Evolutionary conservation across 2,888 invertebrate species (phyloP).

Genomic region (Patella depressa): DNA sequence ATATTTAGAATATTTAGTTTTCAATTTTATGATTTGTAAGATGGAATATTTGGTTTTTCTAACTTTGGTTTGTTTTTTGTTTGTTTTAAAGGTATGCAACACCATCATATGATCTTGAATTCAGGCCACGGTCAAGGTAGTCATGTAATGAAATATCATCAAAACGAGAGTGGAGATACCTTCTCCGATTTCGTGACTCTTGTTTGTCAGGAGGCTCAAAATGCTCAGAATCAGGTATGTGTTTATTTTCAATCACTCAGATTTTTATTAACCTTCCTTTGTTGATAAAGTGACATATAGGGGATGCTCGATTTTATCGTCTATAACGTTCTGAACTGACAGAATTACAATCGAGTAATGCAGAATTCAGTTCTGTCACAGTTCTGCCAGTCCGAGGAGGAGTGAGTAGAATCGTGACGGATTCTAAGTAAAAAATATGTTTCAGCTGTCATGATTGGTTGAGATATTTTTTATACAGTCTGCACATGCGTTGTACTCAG

Average conservation of each 20-base stretch:
- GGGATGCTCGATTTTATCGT: no score
- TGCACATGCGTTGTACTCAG: no score
- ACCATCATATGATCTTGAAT: constrained; percentile 50
- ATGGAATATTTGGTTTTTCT: background rate
- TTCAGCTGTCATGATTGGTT: no score
- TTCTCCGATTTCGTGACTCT: constrained; percentile 96
- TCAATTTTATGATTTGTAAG: constrained; percentile 36
- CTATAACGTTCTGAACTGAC: no score
- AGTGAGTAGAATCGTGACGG: no score
- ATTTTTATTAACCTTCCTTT: background rate
- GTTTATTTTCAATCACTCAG: background rate
- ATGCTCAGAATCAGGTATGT: constrained; percentile 61
- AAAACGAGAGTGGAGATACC: constrained; percentile 84
- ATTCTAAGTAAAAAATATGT: no score
- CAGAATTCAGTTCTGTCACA: no score
- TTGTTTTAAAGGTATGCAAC: constrained; percentile 37
- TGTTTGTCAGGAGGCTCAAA: constrained; percentile 90
- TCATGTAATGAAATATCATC: constrained; percentile 76
- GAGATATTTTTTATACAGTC: no score
- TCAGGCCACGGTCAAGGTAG: constrained; percentile 51
- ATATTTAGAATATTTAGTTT: constrained; percentile 44
- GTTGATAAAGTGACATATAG: no score
- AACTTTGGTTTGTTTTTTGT: no score
- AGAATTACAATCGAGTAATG: no score
- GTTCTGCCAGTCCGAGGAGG: no score